Base-by-base conservation (phyloP, 2,888 invertebrate genomes). In the Agapostemon virescens region DNA sequence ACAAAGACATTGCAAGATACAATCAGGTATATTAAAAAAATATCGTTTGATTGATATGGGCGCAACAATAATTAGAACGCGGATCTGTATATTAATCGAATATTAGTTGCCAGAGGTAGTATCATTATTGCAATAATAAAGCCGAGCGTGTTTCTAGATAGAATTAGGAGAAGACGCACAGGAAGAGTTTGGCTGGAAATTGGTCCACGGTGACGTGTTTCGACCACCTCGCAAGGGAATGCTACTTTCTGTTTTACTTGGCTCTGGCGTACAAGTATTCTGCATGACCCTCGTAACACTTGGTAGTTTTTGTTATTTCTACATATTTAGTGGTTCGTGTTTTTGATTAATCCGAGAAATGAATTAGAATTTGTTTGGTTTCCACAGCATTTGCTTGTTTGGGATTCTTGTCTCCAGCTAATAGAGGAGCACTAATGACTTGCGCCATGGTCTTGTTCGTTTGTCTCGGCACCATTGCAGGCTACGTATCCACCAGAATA, bases 191-290 rank as follows among this genome's bases (percentile, higher is more conserved):
- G 98, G 98, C 20, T 99, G 99, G 99, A 99, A 99, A 93, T 93
- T 99, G 85, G 99, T 99, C 0, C 99, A 99, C 91, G 99, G 99
- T 0, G 99, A 99, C 93, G 98, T 99, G 5, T 99, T 99, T 93
- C 94, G 99, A 52, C 99, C 99, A 9, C 99, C 99, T 1, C 95
- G 98, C 2, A 97, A 98, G 90, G 98, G 99, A 78, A 99, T 99
- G 98, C 93, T 99, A 23, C 94, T 99, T 26, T 97, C 99, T 0
- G 98, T 99, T 0, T 96, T 99, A 89, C 95, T 99, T n/a, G 99
- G 99, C 17, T 98, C 98, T 64, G 99, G 99, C 30, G 95, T 97
- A 26, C 99, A 99, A 95, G 98, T 98, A 15, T 96, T 98, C 91
- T 97, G 97, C 90, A 99, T 99, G 99, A 96, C 98, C 0, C 94